Percentiles rank a stretch among this genome's conserved stretches.
phyloP scores from a whole-genome alignment of 2,113 vertebrate genomes.

The Penelope pileata region DNA sequence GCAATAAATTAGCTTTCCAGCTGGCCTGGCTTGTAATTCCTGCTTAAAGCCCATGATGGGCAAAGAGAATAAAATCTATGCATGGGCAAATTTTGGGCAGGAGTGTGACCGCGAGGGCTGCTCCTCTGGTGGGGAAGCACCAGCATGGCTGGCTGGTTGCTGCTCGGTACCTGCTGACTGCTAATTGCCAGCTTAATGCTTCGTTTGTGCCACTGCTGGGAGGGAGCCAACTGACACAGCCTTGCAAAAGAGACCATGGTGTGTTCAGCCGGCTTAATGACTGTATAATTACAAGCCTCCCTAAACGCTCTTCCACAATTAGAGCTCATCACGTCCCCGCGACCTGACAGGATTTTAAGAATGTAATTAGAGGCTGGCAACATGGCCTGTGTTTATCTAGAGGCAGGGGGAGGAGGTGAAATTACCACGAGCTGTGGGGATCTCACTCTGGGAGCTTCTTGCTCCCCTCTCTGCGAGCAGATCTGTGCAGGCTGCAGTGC shows the following conservation, averaged over 20 bases:
- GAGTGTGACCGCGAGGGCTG: neutral
- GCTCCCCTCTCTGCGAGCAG: neutral
- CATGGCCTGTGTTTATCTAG: neutral
- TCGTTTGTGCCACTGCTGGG: neutral
- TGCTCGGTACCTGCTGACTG: slow-evolving; percentile 21
- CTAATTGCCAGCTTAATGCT: slow-evolving; percentile 28
- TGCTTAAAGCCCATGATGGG: too few species aligned
- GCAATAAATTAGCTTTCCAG: neutral
- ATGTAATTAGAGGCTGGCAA: slow-evolving; percentile 24
- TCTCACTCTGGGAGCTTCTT: neutral
- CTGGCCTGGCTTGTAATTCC: neutral
- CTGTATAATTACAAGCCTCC: slow-evolving; percentile 46
- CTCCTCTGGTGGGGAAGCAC: neutral
- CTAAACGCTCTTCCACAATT: slow-evolving; percentile 15
- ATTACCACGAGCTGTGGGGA: neutral
- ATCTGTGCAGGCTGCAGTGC: too few species aligned
- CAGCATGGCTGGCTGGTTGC: accelerated
- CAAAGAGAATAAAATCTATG: neutral
- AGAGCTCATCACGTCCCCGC: slow-evolving; percentile 7
- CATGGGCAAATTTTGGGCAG: neutral
- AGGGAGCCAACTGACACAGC: neutral
- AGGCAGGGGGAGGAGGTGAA: neutral
- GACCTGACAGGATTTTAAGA: slow-evolving; percentile 43
- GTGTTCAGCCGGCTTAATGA: slow-evolving; percentile 44
- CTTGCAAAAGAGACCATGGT: neutral